Evolutionary conservation across 2,888 invertebrate species (phyloP).

Genomic region (Erannis defoliaria): DNA sequence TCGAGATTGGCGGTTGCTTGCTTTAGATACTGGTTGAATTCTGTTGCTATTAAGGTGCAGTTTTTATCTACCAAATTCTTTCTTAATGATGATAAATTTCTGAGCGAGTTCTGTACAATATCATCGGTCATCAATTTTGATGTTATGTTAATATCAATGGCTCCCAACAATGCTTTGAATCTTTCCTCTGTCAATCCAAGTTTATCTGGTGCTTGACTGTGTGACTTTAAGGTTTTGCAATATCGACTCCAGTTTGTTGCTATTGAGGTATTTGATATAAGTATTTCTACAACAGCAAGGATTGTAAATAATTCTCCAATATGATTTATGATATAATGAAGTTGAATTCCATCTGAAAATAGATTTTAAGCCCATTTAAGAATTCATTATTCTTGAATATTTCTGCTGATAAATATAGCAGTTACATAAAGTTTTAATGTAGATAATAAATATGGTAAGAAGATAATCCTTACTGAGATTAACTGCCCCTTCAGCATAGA

Average conservation of each 20-base stretch:
- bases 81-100: constrained; percentile 73
- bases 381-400: not conserved
- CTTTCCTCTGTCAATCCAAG: constrained; percentile 87
- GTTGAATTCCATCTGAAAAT: constrained; percentile 78
- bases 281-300: constrained; percentile 88
- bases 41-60: constrained; percentile 79
- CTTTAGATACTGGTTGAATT: constrained; percentile 89
- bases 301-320: constrained; percentile 90
- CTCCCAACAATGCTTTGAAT: constrained; percentile 89
- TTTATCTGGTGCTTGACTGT: constrained; percentile 88
- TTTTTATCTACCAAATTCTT: constrained; percentile 80
- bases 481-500: constrained; percentile 85
- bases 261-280: constrained; percentile 76
- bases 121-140: constrained; percentile 89
- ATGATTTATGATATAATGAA: constrained; percentile 82
- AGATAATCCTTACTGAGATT: constrained; percentile 71
- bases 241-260: constrained; percentile 91
- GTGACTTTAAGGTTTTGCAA: constrained; percentile 90
- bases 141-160: constrained; percentile 89
- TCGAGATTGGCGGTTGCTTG: constrained; percentile 88
- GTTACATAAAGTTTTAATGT: too few species aligned
- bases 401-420: too few species aligned
- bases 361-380: not conserved
- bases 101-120: constrained; percentile 88
- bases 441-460: not conserved